phyloP scores from a whole-genome alignment of 2,797 vertebrate genomes.

The Falco berigora region DNA sequence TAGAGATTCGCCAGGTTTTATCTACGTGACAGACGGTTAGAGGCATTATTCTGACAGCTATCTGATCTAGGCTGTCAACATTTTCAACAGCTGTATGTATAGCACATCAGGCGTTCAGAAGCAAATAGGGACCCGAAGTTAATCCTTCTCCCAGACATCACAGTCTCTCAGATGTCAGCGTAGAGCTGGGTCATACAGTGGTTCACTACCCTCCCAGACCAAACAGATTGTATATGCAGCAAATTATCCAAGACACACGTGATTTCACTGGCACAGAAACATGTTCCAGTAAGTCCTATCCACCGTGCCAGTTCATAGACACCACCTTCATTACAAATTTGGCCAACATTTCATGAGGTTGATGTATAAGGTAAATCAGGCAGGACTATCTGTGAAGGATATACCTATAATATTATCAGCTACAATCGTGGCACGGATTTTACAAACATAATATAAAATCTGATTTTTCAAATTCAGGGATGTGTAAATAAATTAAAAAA shows the following conservation, averaged over 20 bases:
- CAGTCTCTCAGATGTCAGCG: not conserved
- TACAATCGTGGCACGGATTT: not conserved
- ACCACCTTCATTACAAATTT: not conserved
- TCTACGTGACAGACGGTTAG: not conserved
- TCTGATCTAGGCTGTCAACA: not conserved
- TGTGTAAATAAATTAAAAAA: not conserved
- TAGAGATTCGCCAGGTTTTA: not conserved
- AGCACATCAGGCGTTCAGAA: not conserved
- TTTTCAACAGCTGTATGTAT: not conserved
- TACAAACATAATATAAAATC: not conserved
- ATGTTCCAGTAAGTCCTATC: not conserved
- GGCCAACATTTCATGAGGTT: not conserved
- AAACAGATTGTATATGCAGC: not conserved
- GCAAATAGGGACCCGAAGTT: not conserved
- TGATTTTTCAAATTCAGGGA: fast-evolving
- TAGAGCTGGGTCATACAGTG: fast-evolving
- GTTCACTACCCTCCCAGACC: not conserved
- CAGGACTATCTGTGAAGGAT: not conserved
- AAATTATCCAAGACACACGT: not conserved
- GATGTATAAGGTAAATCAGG: not conserved
- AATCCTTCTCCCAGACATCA: not conserved
- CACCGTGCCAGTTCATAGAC: not conserved
- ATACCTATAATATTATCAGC: not conserved
- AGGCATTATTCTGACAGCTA: not conserved
- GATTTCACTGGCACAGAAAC: not conserved